Percentiles rank a stretch among this genome's conserved stretches.
Evolutionary conservation across 2,113 vertebrate genomes (phyloP).

Genomic region (Paracanthobrama guichenoti): DNA sequence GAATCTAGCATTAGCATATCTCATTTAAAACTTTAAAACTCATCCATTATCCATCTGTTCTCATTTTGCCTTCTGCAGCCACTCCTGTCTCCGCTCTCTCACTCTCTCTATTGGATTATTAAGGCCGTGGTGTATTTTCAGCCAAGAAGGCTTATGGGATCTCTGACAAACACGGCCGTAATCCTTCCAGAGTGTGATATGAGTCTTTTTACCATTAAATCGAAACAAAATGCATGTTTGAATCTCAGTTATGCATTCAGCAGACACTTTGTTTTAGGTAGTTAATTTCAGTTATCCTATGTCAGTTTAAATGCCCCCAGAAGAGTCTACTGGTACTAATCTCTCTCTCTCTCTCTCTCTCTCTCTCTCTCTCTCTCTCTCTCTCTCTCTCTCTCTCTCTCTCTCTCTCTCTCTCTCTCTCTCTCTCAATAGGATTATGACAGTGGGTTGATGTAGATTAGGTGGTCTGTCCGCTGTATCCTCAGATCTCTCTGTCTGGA

Average conservation of each 20-base stretch:
- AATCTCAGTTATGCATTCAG: not conserved
- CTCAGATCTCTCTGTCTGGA: not conserved
- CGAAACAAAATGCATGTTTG: not conserved
- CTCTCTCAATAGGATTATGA: conserved; percentile 6
- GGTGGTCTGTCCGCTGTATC: not conserved
- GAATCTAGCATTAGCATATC: no score
- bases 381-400: not conserved
- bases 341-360: not conserved
- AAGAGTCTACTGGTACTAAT: not conserved
- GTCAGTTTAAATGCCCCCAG: not conserved
- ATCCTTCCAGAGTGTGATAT: not conserved
- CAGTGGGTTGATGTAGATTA: not conserved
- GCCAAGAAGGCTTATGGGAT: conserved; percentile 36
- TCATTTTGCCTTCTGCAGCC: not conserved
- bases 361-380: not conserved
- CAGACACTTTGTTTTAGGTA: not conserved
- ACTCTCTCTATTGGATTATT: conserved; percentile 45
- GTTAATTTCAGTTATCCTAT: not conserved
- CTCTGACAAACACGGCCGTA: conserved; percentile 17
- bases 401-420: not conserved
- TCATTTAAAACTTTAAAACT: no score
- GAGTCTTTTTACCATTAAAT: not conserved
- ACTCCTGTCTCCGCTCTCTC: conserved; percentile 1
- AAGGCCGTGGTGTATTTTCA: conserved; percentile 43
- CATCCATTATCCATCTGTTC: no score